Conservation (phyloP, 2,113 vertebrate genomes). For the Tragelaphus buxtoni region DNA sequence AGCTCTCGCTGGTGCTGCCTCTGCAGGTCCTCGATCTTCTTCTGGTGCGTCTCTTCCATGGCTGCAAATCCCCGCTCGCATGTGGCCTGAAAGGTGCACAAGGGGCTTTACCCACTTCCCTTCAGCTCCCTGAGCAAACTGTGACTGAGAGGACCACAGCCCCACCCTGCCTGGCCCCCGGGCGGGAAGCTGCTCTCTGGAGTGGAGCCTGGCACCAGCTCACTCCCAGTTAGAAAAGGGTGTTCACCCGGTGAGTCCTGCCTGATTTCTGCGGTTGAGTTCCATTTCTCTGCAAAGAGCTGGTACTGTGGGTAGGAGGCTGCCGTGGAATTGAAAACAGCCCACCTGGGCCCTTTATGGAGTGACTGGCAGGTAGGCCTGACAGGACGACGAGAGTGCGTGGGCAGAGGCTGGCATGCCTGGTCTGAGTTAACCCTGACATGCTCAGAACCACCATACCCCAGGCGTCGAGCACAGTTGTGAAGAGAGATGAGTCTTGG, state of each 20-base stretch:
- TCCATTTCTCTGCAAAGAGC: neutral
- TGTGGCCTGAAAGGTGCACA: slow-evolving; percentile 86
- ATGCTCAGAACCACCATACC: neutral
- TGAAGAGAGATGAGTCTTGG: neutral
- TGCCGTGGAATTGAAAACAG: neutral
- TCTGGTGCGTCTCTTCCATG: slow-evolving; percentile 98
- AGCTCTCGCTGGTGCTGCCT: slow-evolving; percentile 96
- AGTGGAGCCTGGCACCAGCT: neutral
- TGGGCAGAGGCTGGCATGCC: neutral
- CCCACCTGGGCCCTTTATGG: neutral
- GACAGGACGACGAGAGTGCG: neutral
- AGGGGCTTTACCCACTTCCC: neutral
- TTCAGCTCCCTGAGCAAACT: neutral
- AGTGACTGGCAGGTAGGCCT: neutral
- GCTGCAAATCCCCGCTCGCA: slow-evolving; percentile 97
- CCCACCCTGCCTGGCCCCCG: neutral
- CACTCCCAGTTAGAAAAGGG: neutral
- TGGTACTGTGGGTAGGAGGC: neutral
- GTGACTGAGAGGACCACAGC: neutral
- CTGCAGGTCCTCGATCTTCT: slow-evolving; percentile 95
- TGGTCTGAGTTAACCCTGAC: neutral
- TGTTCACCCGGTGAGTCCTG: neutral
- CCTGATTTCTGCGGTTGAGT: neutral
- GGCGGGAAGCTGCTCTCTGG: neutral
- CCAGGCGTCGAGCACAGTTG: neutral